Percentiles rank a stretch among this genome's conserved stretches.
Evolutionary conservation across 2,113 vertebrate genomes (phyloP).

Genomic region (Andinoacara biseriatus): DNA sequence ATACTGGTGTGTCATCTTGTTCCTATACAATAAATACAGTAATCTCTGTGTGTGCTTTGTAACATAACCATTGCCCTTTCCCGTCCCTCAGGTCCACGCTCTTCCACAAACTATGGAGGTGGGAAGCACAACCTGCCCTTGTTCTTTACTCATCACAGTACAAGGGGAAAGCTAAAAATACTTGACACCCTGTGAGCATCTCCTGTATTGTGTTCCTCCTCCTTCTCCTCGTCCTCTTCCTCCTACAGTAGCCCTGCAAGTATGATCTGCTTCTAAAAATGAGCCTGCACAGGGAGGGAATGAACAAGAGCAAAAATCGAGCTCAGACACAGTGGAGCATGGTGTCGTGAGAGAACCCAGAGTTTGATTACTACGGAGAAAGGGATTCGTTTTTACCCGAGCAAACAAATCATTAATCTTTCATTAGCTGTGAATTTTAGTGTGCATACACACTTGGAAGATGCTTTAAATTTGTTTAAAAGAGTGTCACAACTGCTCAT

Average conservation of each 20-base stretch:
- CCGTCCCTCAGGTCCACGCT: slow-evolving; percentile 6
- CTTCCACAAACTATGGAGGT: slow-evolving; percentile 49
- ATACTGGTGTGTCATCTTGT: background rate
- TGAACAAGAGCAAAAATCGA: background rate
- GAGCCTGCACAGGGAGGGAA: slow-evolving; percentile 15
- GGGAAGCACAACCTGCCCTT: slow-evolving; percentile 59
- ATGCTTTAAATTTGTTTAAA: background rate
- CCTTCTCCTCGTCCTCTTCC: slow-evolving; percentile 52
- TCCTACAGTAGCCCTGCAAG: slow-evolving; percentile 58
- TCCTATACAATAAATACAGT: slow-evolving; percentile 18
- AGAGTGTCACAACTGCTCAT: background rate
- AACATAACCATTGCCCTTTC: slow-evolving; percentile 2
- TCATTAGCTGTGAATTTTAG: background rate
- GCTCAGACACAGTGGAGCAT: background rate
- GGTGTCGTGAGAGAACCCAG: background rate
- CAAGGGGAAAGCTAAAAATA: slow-evolving; percentile 73
- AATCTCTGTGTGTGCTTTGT: background rate
- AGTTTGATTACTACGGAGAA: background rate
- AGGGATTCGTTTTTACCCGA: background rate
- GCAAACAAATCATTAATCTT: slow-evolving; percentile 2
- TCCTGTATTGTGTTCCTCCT: slow-evolving; percentile 61
- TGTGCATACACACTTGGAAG: background rate
- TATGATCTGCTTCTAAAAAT: slow-evolving; percentile 59
- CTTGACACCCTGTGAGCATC: slow-evolving; percentile 64
- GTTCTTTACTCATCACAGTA: slow-evolving; percentile 61